Evolutionary conservation across 2,888 invertebrate genomes (phyloP).

Genomic region (Tenthredo scrophulariae): DNA sequence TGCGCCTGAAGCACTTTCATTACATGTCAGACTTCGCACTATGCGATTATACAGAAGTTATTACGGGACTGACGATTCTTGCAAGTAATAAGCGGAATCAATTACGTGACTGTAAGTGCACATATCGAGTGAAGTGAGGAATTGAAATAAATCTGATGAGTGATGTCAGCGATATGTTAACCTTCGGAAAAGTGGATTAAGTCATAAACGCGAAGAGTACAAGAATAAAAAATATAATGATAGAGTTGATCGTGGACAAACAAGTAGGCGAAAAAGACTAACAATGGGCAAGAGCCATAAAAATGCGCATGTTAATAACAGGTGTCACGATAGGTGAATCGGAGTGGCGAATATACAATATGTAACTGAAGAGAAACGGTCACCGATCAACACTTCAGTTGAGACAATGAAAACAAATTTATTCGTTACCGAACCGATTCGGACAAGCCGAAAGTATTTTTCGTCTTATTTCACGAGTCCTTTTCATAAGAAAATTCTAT

Average conservation of each 20-base stretch:
- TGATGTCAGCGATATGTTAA: slow-evolving; percentile 37
- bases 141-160: slow-evolving; percentile 7
- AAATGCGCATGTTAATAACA: slow-evolving; percentile 38
- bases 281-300: slow-evolving; percentile 12
- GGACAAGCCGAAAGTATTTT: not conserved
- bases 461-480: not conserved
- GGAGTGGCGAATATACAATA: not conserved
- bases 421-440: slow-evolving; percentile 2
- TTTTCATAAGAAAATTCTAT: slow-evolving; percentile 13
- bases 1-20: not conserved
- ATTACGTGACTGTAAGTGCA: not conserved
- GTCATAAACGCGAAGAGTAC: slow-evolving; percentile 26
- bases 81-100: not conserved
- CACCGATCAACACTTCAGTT: slow-evolving; percentile 4
- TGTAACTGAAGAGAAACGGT: not conserved
- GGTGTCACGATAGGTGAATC: slow-evolving; percentile 30
- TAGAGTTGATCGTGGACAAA: not conserved
- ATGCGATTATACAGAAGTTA: not conserved
- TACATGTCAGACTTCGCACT: not conserved
- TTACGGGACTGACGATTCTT: not conserved
- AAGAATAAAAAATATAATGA: not conserved
- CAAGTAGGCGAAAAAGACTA: not conserved
- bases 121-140: not conserved
- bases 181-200: slow-evolving; percentile 44
- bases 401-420: slow-evolving; percentile 6